Conservation (phyloP, 1,140 invertebrate genomes). For the Drosophila busckii region DNA sequence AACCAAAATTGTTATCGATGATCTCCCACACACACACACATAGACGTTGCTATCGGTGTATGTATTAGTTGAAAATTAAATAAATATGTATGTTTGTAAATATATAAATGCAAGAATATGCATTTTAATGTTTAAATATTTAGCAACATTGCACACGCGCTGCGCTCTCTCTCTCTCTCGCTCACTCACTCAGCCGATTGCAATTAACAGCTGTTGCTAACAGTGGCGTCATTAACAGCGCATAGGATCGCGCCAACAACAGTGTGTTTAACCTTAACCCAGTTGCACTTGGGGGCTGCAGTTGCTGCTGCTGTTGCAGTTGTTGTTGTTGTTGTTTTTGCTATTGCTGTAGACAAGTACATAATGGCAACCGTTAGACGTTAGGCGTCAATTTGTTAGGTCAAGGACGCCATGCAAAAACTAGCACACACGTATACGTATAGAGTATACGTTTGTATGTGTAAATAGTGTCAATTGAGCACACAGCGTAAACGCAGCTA, state of each 20-base stretch:
- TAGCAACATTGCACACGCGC: neutral
- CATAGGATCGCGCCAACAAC: slow-evolving; percentile 18
- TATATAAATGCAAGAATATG: too few species aligned
- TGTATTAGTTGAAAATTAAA: too few species aligned
- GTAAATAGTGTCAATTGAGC: slow-evolving; percentile 31
- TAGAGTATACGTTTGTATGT: too few species aligned
- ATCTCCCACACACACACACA: too few species aligned
- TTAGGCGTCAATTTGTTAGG: slow-evolving; percentile 27
- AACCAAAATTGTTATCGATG: too few species aligned
- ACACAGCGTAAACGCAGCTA: slow-evolving; percentile 14
- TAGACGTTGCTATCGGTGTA: too few species aligned
- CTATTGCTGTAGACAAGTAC: slow-evolving; percentile 1
- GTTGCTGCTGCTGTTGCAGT: slow-evolving; percentile 8
- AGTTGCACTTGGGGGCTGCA: slow-evolving; percentile 5
- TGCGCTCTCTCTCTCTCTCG: too few species aligned
- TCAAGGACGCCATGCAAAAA: slow-evolving; percentile 38
- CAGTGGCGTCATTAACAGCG: slow-evolving; percentile 13
- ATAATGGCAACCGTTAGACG: slow-evolving; percentile 10
- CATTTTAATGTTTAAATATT: too few species aligned
- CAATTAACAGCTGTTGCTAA: slow-evolving; percentile 25
- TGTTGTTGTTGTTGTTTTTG: slow-evolving; percentile 7
- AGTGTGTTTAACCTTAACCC: slow-evolving; percentile 23
- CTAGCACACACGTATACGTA: slow-evolving; percentile 32
- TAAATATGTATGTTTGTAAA: too few species aligned
- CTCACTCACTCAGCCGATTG: slow-evolving; percentile 13